These are phyloP conservation scores for Mixornis gularis DNA, from an alignment of 2,113 vertebrate genomes.

Conservation along the genomic window DNA sequence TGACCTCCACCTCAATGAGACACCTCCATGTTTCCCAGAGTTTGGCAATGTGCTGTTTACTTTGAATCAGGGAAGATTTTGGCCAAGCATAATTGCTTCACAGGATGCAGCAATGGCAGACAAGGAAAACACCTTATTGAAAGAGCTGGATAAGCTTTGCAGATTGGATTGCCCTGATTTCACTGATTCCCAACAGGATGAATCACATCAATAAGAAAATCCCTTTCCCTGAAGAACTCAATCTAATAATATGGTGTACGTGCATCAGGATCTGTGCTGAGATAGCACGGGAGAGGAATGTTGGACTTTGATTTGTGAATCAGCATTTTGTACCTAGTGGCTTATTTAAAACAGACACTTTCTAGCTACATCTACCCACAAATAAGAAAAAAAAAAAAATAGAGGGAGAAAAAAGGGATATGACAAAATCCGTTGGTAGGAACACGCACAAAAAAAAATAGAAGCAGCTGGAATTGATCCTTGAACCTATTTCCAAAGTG, in stretches of 20 bases:
- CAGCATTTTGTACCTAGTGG: neutral
- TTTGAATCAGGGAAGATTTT: neutral
- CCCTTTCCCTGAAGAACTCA: neutral
- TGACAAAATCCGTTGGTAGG: neutral
- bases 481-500: neutral
- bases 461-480: neutral
- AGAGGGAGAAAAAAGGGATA: fast-evolving
- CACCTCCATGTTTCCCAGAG: neutral
- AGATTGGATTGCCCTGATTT: neutral
- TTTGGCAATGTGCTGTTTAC: neutral
- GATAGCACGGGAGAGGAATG: neutral
- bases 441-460: neutral
- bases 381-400: neutral
- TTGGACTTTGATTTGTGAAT: neutral
- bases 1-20: neutral
- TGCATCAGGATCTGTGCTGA: neutral
- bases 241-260: neutral
- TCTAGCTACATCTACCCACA: neutral
- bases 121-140: fast-evolving
- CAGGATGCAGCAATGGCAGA: neutral
- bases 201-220: neutral
- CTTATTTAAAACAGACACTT: neutral
- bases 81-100: neutral
- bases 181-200: neutral
- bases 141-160: neutral